Percentiles rank a stretch among this genome's conserved stretches.
These are phyloP conservation scores for Hemibagrus wyckioides DNA, from an alignment of 2,113 vertebrate genomes.

Conservation along the genomic window DNA sequence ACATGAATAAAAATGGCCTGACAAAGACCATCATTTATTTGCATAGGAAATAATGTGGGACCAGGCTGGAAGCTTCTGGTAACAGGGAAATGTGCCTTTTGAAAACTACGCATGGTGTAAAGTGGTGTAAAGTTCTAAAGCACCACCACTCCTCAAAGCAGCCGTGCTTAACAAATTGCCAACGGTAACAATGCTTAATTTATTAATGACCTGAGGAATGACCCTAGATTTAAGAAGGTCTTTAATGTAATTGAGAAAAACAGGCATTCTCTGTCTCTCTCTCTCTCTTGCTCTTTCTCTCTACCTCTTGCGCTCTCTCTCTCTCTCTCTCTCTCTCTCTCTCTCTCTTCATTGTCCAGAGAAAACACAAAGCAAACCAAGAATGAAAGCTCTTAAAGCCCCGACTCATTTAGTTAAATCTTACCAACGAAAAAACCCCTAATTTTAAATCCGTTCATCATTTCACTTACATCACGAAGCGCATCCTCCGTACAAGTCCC, in stretches of 20 bases:
- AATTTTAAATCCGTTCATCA: too few species aligned
- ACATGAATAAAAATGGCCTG: constrained; percentile 8
- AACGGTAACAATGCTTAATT: too few species aligned
- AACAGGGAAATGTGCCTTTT: background rate
- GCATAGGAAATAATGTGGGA: background rate
- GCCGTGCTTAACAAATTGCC: too few species aligned
- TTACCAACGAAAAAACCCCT: background rate
- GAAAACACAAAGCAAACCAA: too few species aligned
- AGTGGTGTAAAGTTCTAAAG: background rate
- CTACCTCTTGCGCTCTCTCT: too few species aligned
- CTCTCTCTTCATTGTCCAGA: too few species aligned
- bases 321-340: background rate
- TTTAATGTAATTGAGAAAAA: background rate
- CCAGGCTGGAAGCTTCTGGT: background rate
- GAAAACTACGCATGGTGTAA: background rate
- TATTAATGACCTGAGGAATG: background rate
- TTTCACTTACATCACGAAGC: background rate
- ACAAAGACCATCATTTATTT: background rate
- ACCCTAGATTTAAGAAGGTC: background rate
- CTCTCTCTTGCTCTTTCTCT: background rate
- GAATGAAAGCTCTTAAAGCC: too few species aligned
- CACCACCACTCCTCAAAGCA: background rate
- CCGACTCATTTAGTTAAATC: background rate
- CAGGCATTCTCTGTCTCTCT: background rate
- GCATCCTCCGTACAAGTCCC: background rate